phyloP scores from a whole-genome alignment of 1,140 invertebrate species.

The Globodera rostochiensis region DNA sequence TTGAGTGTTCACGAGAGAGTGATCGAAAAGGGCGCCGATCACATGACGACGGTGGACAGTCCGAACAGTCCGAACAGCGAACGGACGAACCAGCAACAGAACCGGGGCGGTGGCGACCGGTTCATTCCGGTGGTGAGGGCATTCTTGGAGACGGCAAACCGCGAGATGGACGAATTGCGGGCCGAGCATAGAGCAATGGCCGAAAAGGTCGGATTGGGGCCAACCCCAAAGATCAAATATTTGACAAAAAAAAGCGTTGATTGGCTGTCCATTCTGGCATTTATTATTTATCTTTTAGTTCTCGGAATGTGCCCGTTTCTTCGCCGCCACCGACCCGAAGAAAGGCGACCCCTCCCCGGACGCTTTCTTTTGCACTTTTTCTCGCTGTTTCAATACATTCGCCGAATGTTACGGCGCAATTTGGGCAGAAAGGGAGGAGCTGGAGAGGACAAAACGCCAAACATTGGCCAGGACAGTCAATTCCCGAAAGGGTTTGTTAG shows the following conservation, averaged over 20 bases:
- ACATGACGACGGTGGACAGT: slow-evolving; percentile 8
- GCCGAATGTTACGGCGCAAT: slow-evolving; percentile 80
- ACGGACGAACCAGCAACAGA: not conserved
- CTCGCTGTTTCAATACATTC: slow-evolving; percentile 82
- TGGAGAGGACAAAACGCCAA: slow-evolving; percentile 84
- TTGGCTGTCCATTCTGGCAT: not conserved
- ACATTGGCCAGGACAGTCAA: slow-evolving; percentile 75
- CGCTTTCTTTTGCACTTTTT: slow-evolving; percentile 92
- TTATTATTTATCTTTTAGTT: slow-evolving; percentile 32
- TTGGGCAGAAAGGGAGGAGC: slow-evolving; percentile 83
- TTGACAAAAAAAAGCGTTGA: too few species aligned
- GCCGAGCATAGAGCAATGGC: slow-evolving; percentile 88
- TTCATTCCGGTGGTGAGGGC: slow-evolving; percentile 91
- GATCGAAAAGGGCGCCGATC: not conserved
- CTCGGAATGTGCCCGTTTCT: slow-evolving; percentile 66
- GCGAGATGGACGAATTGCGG: slow-evolving; percentile 86
- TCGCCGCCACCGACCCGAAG: slow-evolving; percentile 83
- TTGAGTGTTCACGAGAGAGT: slow-evolving; percentile 25
- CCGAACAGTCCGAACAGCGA: slow-evolving; percentile 23
- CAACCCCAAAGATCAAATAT: slow-evolving; percentile 3
- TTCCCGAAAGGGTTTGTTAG: slow-evolving; percentile 53
- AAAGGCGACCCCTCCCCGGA: slow-evolving; percentile 78
- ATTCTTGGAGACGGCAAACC: slow-evolving; percentile 87
- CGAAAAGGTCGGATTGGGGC: slow-evolving; percentile 70
- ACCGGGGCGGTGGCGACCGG: slow-evolving; percentile 72